These are phyloP conservation scores for Phalloptychus januarius DNA, from an alignment of 2,797 vertebrate genomes.

Conservation along the genomic window DNA sequence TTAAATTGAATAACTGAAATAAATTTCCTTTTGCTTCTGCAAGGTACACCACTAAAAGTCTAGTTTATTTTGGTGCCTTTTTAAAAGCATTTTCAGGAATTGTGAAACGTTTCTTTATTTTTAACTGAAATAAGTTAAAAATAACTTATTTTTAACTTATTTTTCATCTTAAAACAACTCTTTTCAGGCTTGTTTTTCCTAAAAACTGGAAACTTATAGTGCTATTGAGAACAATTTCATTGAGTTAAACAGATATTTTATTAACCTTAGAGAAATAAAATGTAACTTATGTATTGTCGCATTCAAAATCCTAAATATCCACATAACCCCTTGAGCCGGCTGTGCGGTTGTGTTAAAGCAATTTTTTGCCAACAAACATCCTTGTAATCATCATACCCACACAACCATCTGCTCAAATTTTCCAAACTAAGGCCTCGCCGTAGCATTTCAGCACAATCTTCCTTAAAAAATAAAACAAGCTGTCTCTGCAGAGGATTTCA, in stretches of 20 bases:
- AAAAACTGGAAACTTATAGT: not conserved
- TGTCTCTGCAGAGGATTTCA: not conserved
- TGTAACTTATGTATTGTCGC: not conserved
- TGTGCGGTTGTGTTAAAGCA: not conserved
- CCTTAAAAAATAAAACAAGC: not conserved
- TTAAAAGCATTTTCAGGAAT: not conserved
- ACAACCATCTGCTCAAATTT: not conserved
- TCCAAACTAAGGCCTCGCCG: not conserved
- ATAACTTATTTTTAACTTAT: no score
- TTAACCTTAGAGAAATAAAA: not conserved
- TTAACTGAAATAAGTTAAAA: no score
- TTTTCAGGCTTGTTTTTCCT: not conserved
- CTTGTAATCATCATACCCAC: not conserved
- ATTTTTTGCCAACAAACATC: not conserved
- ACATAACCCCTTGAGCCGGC: not conserved
- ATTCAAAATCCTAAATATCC: not conserved
- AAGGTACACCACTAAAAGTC: not conserved
- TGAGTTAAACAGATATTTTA: not conserved
- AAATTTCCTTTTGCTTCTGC: not conserved
- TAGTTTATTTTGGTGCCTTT: not conserved
- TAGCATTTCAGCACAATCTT: not conserved
- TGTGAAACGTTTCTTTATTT: not conserved
- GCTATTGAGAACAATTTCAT: not conserved
- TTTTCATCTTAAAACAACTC: not conserved
- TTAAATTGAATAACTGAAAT: not conserved